Conservation (phyloP, 2,113 vertebrate genomes). For the Scalopus aquaticus region DNA sequence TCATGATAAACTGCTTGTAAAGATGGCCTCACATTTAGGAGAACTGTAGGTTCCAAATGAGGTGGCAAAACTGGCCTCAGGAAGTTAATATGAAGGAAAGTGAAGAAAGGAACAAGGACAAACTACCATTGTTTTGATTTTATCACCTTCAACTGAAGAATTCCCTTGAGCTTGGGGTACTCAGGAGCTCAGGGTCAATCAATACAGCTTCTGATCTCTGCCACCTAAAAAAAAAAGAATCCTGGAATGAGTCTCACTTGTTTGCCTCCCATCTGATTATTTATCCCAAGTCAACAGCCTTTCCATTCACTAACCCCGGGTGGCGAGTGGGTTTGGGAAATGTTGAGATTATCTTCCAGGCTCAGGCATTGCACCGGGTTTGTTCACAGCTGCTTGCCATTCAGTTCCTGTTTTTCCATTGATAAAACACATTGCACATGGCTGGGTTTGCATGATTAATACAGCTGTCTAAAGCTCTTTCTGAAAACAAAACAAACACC, state of each 20-base stretch:
- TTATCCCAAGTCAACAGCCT: slow-evolving; percentile 85
- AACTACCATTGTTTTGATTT: slow-evolving; percentile 27
- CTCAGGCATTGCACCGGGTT: slow-evolving; percentile 81
- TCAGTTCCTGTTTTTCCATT: slow-evolving; percentile 84
- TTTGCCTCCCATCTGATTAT: slow-evolving; percentile 84
- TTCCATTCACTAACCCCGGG: slow-evolving; percentile 85
- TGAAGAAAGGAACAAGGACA: slow-evolving; percentile 44
- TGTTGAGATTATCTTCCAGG: slow-evolving; percentile 83
- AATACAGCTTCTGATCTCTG: slow-evolving; percentile 33
- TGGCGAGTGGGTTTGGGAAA: slow-evolving; percentile 79
- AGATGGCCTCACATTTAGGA: background rate
- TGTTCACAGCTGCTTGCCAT: slow-evolving; percentile 79
- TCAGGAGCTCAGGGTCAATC: background rate
- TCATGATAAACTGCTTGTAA: background rate
- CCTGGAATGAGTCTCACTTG: slow-evolving; percentile 76
- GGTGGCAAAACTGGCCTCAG: background rate
- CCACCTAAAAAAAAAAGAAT: slow-evolving; percentile 57
- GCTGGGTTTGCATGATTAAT: slow-evolving; percentile 87
- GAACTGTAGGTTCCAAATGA: background rate
- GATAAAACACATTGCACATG: slow-evolving; percentile 88
- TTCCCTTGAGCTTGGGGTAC: background rate
- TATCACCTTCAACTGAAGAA: slow-evolving; percentile 3
- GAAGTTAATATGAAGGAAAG: slow-evolving; percentile 26
- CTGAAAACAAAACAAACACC: slow-evolving; percentile 79
- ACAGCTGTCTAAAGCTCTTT: slow-evolving; percentile 82